These are phyloP conservation scores for Paramormyrops kingsleyae DNA, from an alignment of 2,113 vertebrate species.

Conservation along the genomic window DNA sequence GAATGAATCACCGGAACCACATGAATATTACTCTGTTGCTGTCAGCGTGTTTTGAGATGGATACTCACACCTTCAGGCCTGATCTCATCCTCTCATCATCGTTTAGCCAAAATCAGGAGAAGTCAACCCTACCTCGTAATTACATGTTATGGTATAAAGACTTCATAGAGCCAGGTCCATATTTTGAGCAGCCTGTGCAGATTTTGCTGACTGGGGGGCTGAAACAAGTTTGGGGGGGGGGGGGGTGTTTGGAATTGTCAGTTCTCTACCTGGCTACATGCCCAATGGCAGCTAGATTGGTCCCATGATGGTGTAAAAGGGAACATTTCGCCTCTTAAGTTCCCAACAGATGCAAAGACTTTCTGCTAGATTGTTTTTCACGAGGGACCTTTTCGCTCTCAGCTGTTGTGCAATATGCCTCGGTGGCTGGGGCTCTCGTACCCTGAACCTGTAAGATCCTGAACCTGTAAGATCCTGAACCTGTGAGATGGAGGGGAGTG, in stretches of 20 bases:
- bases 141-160: not conserved
- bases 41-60: conserved; percentile 31
- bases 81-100: conserved; percentile 25
- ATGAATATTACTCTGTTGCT: conserved; percentile 21
- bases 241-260: not conserved
- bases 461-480: no score
- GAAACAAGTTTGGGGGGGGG: not conserved
- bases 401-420: not conserved
- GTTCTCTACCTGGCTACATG: not conserved
- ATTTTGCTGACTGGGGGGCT: not conserved
- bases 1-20: not conserved
- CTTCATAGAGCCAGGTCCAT: not conserved
- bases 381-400: not conserved
- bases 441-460: not conserved
- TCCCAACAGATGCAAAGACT: not conserved
- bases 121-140: not conserved
- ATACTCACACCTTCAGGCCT: conserved; percentile 39
- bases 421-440: not conserved
- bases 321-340: not conserved
- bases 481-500: not conserved
- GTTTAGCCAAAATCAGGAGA: not conserved
- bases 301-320: not conserved
- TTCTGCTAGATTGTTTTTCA: not conserved
- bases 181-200: not conserved
- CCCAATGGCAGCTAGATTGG: not conserved